Evolutionary conservation across 2,797 vertebrate species (phyloP).

Genomic region (Tangara arthus): DNA sequence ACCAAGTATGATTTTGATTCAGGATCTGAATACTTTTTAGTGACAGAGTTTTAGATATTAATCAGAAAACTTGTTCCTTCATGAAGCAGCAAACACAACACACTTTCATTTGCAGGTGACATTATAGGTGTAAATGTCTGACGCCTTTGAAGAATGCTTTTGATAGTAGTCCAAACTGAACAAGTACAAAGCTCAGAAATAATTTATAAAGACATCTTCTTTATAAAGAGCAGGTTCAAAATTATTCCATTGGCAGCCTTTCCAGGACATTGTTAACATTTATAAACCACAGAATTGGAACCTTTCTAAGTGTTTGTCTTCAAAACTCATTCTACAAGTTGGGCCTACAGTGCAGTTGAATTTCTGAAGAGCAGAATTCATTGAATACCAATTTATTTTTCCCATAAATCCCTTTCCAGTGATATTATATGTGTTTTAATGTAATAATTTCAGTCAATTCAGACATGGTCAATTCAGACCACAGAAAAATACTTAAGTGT

Average conservation of each 20-base stretch:
- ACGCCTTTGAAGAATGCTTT: constrained; percentile 4
- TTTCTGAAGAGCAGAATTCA: not conserved
- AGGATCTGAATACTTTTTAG: not conserved
- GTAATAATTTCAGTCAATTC: not conserved
- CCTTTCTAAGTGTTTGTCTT: not conserved
- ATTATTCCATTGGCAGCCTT: not conserved
- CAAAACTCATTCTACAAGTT: not conserved
- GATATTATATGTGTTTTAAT: not conserved
- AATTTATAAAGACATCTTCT: not conserved
- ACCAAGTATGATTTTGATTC: not conserved
- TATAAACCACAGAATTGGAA: not conserved
- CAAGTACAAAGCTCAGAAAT: not conserved
- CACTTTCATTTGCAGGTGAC: not conserved
- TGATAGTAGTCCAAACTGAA: not conserved
- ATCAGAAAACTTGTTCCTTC: not conserved
- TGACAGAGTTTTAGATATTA: not conserved
- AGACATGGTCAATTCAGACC: not conserved
- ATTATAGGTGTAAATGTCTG: constrained; percentile 26
- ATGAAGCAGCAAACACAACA: not conserved
- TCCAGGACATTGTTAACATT: not conserved
- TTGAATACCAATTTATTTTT: not conserved
- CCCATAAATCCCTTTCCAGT: not conserved
- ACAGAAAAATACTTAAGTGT: not conserved
- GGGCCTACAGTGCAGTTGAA: not conserved
- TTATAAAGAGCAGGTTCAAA: not conserved